phyloP scores from a whole-genome alignment of 2,113 vertebrate species.

The Aphyosemion australe region DNA sequence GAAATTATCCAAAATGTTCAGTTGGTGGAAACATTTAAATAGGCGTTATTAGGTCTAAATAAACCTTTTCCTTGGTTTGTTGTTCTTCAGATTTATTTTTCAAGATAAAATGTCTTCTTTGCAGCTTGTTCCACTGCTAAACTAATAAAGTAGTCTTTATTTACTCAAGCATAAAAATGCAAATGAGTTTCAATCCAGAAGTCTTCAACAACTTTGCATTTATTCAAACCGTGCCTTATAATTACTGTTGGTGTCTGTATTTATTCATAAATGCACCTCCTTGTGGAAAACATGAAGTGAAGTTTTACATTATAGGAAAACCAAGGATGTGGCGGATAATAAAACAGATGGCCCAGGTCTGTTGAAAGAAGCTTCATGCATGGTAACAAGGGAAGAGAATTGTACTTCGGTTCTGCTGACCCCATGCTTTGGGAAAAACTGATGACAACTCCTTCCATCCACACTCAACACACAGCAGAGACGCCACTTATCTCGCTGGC shows the following conservation, averaged over 20 bases:
- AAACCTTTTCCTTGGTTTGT: not conserved
- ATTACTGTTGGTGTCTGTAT: slow-evolving; percentile 56
- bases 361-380: slow-evolving; percentile 65
- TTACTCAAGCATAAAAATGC: slow-evolving; percentile 29
- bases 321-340: slow-evolving; percentile 66
- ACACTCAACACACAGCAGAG: not conserved
- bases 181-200: slow-evolving; percentile 39
- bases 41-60: not conserved
- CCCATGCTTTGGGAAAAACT: slow-evolving; percentile 55
- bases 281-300: slow-evolving; percentile 45
- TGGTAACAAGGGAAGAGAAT: slow-evolving; percentile 49
- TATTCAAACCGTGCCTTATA: slow-evolving; percentile 50
- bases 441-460: slow-evolving; percentile 43
- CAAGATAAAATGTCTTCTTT: slow-evolving; percentile 10
- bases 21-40: not conserved
- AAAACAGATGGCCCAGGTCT: slow-evolving; percentile 72
- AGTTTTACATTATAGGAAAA: slow-evolving; percentile 50
- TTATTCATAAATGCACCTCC: slow-evolving; percentile 63
- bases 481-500: not conserved
- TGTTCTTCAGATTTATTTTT: not conserved
- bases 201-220: slow-evolving; percentile 35
- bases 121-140: not conserved
- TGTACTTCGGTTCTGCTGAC: slow-evolving; percentile 70
- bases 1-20: not conserved
- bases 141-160: slow-evolving; percentile 19